phyloP scores from a whole-genome alignment of 1,140 invertebrate species.

The Araneus ventricosus region DNA sequence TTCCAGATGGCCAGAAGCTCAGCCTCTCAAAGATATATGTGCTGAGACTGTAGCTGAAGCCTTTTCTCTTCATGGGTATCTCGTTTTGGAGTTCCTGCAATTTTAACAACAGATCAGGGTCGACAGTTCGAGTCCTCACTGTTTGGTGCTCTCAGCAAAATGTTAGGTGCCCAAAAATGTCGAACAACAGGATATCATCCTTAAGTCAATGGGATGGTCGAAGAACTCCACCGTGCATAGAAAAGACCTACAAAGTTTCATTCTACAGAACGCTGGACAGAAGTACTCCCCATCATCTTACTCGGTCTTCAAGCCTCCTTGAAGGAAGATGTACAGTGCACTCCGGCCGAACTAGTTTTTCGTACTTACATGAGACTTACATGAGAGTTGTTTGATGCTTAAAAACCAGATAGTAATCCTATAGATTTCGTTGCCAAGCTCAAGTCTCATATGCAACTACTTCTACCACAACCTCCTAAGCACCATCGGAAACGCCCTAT shows the following conservation, averaged over 20 bases:
- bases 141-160: no score
- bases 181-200: background rate
- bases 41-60: no score
- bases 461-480: no score
- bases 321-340: background rate
- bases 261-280: background rate
- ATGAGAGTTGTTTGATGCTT: background rate
- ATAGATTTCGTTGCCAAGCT: background rate
- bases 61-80: no score
- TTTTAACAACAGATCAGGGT: no score
- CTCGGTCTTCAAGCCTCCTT: background rate
- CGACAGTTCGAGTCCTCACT: no score
- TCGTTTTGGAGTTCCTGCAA: no score
- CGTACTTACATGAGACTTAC: background rate
- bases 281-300: background rate
- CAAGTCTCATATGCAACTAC: background rate
- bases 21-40: no score
- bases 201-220: background rate
- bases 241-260: background rate
- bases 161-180: background rate
- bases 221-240: background rate
- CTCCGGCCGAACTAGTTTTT: background rate
- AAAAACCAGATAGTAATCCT: background rate
- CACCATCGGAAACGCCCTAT: background rate
- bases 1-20: no score